phyloP scores from a whole-genome alignment of 1,140 invertebrate species.

The Drosophila biarmipes region DNA sequence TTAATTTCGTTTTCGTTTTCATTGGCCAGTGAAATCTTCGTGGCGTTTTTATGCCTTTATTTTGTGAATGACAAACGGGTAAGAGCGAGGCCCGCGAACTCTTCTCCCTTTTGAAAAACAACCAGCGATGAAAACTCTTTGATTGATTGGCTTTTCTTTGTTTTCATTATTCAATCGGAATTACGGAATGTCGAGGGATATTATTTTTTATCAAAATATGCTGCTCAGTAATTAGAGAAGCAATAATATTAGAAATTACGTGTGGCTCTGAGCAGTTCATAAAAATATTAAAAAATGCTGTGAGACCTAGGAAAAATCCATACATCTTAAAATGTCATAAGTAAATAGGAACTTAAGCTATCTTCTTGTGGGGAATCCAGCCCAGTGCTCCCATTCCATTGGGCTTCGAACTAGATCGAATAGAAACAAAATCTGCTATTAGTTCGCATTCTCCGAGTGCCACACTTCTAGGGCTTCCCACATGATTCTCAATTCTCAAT shows the following conservation, averaged over 20 bases:
- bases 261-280: too few relatives aligned
- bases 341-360: neutral
- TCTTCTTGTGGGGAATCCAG: constrained; percentile 6
- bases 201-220: neutral
- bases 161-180: constrained; percentile 23
- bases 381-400: constrained; percentile 31
- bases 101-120: constrained; percentile 8
- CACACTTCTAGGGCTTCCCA: constrained; percentile 36
- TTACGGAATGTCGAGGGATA: neutral
- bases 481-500: neutral
- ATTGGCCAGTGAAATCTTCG: constrained; percentile 71
- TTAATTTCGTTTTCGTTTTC: constrained; percentile 79
- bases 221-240: neutral
- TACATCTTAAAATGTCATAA: neutral
- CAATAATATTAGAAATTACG: neutral
- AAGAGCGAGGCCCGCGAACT: constrained; percentile 13
- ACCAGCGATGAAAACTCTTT: constrained; percentile 6
- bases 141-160: constrained; percentile 19
- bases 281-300: too few relatives aligned
- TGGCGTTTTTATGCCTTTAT: neutral
- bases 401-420: constrained; percentile 16
- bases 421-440: constrained; percentile 36
- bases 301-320: too few relatives aligned
- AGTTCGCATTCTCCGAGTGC: constrained; percentile 26
- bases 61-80: constrained; percentile 17